Conservation (phyloP, 2,113 vertebrate species). For the Probosciger aterrimus region DNA sequence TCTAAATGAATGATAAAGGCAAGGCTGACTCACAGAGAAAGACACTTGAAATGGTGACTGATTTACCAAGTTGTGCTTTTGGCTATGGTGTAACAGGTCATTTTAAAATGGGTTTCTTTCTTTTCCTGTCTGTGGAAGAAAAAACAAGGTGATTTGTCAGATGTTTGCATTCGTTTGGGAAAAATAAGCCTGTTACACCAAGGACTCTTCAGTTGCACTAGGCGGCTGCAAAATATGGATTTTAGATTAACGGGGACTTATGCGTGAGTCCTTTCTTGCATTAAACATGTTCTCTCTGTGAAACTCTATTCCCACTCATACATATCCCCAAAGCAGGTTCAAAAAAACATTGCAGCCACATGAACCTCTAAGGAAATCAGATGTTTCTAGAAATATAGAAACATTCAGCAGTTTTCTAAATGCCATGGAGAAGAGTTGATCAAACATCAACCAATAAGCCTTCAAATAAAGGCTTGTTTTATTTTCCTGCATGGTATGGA, state of each 20-base stretch:
- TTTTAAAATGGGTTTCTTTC: neutral
- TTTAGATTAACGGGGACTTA: neutral
- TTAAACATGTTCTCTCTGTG: neutral
- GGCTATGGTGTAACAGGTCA: neutral
- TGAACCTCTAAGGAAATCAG: neutral
- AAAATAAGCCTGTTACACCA: neutral
- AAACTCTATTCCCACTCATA: neutral
- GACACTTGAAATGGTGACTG: neutral
- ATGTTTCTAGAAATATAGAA: neutral
- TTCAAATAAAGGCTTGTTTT: neutral
- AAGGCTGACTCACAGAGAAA: conserved; percentile 31
- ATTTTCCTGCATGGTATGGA: neutral
- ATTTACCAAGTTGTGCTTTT: conserved; percentile 33
- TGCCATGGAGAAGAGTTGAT: neutral
- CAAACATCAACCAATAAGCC: neutral
- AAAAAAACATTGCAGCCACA: neutral
- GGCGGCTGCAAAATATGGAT: neutral
- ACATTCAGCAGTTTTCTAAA: neutral
- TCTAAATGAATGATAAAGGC: neutral
- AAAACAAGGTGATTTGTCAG: neutral
- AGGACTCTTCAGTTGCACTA: neutral
- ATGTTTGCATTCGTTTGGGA: neutral
- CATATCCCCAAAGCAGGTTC: neutral
- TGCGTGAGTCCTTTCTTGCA: neutral
- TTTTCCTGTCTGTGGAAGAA: neutral